phyloP scores from a whole-genome alignment of 1,140 invertebrate species.

The Leptinotarsa lineolata region DNA sequence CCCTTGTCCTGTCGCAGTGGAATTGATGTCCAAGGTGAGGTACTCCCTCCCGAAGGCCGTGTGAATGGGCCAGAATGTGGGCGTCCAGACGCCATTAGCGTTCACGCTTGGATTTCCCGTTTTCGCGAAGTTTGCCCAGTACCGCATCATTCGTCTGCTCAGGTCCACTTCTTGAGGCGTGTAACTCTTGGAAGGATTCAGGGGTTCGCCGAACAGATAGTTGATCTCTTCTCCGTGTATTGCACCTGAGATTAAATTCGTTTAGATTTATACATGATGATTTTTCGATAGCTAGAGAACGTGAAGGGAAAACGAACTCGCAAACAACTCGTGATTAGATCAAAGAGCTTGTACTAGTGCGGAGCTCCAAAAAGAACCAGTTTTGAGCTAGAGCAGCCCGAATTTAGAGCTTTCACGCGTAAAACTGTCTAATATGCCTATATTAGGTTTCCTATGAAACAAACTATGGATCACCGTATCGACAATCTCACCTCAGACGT shows the following conservation, averaged over 20 bases:
- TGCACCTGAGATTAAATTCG: conserved; percentile 64
- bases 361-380: no score
- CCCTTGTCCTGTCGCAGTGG: conserved; percentile 79
- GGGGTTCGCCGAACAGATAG: conserved; percentile 91
- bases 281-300: no score
- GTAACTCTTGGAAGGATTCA: conserved; percentile 80
- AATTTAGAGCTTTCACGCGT: no score
- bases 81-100: conserved; percentile 67
- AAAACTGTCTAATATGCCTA: no score
- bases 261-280: no score
- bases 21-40: conserved; percentile 80
- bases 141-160: conserved; percentile 86
- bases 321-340: no score
- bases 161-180: conserved; percentile 78
- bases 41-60: conserved; percentile 82
- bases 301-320: no score
- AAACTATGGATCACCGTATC: no score
- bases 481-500: no score
- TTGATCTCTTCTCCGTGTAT: conserved; percentile 96
- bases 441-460: no score
- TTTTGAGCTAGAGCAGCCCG: no score
- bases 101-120: conserved; percentile 80
- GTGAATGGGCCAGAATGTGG: conserved; percentile 83
- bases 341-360: no score
- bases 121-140: conserved; percentile 95